Evolutionary conservation across 2,797 vertebrate species (phyloP).

Genomic region (Liasis olivaceus): DNA sequence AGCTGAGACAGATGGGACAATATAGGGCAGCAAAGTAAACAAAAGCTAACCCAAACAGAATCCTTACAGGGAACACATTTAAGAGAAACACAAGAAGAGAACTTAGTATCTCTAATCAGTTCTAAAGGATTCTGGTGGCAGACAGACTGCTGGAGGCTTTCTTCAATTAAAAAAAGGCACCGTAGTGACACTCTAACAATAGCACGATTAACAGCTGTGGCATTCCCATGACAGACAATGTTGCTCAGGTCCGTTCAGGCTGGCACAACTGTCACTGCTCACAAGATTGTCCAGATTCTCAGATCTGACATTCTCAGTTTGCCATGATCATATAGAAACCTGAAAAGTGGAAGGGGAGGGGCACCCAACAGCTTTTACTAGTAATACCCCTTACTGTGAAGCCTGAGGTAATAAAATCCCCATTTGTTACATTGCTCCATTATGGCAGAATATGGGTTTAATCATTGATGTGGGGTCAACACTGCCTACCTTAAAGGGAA

Average conservation of each 20-base stretch:
- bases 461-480: slow-evolving; percentile 68
- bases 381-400: slow-evolving; percentile 25
- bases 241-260: slow-evolving; percentile 74
- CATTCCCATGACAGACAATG: slow-evolving; percentile 88
- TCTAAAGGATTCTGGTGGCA: slow-evolving; percentile 66
- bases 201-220: slow-evolving; percentile 85
- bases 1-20: neutral
- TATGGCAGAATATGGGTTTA: slow-evolving; percentile 64
- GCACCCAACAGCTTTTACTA: slow-evolving; percentile 60
- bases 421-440: slow-evolving; percentile 49
- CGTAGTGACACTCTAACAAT: slow-evolving; percentile 76
- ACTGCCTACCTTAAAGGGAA: slow-evolving; percentile 50
- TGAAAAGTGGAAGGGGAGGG: slow-evolving; percentile 32
- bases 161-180: slow-evolving; percentile 63
- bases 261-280: slow-evolving; percentile 78
- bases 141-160: slow-evolving; percentile 52
- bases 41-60: neutral
- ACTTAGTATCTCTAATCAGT: slow-evolving; percentile 44
- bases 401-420: slow-evolving; percentile 52
- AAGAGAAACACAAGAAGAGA: slow-evolving; percentile 34
- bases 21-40: neutral
- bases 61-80: slow-evolving; percentile 27
- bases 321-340: slow-evolving; percentile 52
- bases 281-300: slow-evolving; percentile 78
- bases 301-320: slow-evolving; percentile 57